These are phyloP conservation scores for Neopipo cinnamomea DNA, from an alignment of 2,113 vertebrate genomes.

Conservation along the genomic window DNA sequence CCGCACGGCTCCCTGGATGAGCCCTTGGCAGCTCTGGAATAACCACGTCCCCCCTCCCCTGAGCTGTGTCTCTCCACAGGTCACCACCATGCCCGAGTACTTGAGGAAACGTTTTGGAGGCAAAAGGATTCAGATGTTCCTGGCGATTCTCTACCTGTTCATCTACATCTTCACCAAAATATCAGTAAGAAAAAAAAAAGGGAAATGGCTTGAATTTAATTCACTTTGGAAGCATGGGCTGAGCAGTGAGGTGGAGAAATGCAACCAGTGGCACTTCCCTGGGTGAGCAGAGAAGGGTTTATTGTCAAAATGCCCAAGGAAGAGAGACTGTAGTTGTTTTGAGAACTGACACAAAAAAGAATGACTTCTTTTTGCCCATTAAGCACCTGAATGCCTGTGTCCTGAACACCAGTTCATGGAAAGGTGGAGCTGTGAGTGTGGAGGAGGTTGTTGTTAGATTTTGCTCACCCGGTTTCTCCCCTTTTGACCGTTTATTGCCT, in stretches of 20 bases:
- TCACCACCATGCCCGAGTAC: constrained; percentile 97
- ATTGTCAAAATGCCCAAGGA: not conserved
- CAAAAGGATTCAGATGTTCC: constrained; percentile 86
- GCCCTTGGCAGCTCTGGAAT: not conserved
- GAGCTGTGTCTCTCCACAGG: constrained; percentile 46
- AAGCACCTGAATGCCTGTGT: not conserved
- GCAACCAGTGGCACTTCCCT: not conserved
- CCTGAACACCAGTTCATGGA: not conserved
- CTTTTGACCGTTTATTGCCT: not conserved
- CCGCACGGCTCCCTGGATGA: fast-evolving
- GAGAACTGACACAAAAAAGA: not conserved
- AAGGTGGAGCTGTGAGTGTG: not conserved
- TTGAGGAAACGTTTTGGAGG: constrained; percentile 86
- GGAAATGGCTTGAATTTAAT: not conserved
- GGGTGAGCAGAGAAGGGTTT: not conserved
- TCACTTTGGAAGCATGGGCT: not conserved
- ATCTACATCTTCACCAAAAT: constrained; percentile 99
- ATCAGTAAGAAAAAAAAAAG: constrained; percentile 78
- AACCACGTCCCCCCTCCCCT: fast-evolving
- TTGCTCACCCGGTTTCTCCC: not conserved
- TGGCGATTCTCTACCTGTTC: constrained; percentile 89
- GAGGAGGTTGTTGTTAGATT: not conserved
- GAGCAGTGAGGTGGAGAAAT: not conserved
- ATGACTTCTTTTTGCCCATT: not conserved
- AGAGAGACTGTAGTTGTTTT: fast-evolving